These are phyloP conservation scores for Actinemys pallida DNA, from an alignment of 2,113 vertebrate species.

Conservation along the genomic window DNA sequence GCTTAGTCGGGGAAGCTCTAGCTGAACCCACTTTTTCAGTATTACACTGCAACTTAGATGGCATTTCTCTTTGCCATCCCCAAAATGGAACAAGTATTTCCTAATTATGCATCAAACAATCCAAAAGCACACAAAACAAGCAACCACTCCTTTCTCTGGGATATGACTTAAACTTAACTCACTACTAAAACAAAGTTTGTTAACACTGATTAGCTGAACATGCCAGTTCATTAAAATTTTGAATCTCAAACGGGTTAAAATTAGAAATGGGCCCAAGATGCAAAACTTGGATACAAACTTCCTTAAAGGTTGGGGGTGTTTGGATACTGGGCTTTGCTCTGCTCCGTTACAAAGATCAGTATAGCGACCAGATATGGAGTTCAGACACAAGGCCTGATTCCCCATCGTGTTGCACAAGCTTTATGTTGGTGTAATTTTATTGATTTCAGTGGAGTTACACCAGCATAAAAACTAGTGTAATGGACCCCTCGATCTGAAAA, in stretches of 20 bases:
- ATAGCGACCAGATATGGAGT: not conserved
- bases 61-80: not conserved
- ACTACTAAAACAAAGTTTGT: not conserved
- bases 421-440: not conserved
- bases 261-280: rapidly evolving
- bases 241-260: not conserved
- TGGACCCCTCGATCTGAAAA: not conserved
- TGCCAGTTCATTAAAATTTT: rapidly evolving
- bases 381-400: not conserved
- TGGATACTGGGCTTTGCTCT: not conserved
- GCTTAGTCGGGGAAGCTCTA: not conserved
- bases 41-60: not conserved
- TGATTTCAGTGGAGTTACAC: not conserved
- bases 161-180: not conserved
- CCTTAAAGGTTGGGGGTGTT: not conserved
- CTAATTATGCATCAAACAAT: not conserved
- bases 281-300: not conserved
- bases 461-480: not conserved
- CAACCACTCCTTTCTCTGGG: not conserved
- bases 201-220: not conserved
- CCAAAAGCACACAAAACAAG: not conserved
- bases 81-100: not conserved
- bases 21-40: not conserved
- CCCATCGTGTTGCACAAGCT: not conserved
- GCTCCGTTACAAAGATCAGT: not conserved